Conservation (phyloP, 2,888 invertebrate species). For the Spisula subtruncata region DNA sequence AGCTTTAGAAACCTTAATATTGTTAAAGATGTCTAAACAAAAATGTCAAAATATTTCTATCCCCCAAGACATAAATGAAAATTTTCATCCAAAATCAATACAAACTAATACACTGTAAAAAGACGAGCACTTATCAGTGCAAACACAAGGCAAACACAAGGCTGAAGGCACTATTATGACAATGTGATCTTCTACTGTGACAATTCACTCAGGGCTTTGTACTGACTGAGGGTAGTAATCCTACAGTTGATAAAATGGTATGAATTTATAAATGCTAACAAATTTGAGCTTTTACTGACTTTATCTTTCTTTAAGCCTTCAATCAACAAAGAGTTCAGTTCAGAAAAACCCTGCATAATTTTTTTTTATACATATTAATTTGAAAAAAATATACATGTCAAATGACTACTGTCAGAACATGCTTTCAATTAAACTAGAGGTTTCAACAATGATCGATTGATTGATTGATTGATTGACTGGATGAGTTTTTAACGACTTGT, state of each 20-base stretch:
- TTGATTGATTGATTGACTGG: too few relatives aligned
- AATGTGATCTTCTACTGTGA: too few relatives aligned
- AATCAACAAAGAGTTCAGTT: background rate
- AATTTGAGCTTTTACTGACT: background rate
- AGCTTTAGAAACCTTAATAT: background rate
- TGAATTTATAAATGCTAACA: background rate
- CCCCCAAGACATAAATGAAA: background rate
- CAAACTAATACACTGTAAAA: background rate
- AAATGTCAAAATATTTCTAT: conserved; percentile 22
- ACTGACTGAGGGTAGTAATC: too few relatives aligned
- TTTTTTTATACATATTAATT: too few relatives aligned
- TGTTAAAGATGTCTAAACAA: too few relatives aligned
- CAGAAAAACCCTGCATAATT: background rate
- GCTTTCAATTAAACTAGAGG: too few relatives aligned
- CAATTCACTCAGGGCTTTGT: too few relatives aligned
- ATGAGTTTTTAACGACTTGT: too few relatives aligned
- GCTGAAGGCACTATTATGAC: too few relatives aligned
- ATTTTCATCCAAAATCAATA: background rate
- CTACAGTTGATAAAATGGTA: background rate
- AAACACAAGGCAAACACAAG: background rate
- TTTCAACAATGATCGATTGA: too few relatives aligned
- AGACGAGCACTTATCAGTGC: background rate
- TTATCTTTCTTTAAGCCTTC: background rate
- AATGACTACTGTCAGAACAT: too few relatives aligned
- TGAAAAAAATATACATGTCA: too few relatives aligned